Evolutionary conservation across 1,140 invertebrate genomes (phyloP), one percentile per base, ranked within the genome.

Genomic region (Drosophila busckii): DNA sequence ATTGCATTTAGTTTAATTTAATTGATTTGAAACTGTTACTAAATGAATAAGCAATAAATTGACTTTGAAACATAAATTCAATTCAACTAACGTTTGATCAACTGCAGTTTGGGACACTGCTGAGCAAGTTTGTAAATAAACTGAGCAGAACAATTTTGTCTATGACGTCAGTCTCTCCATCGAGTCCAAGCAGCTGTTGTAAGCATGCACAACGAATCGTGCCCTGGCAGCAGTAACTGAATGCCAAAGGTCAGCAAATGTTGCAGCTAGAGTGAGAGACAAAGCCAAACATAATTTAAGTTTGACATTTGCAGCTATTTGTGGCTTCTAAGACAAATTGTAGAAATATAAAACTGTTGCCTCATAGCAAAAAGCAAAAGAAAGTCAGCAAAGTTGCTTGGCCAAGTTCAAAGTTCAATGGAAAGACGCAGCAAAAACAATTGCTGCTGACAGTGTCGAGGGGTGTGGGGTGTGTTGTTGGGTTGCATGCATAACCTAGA

Each of bases 391-490:
- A 61, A 29, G 60, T 40, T 49, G 34, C 29, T 38, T 48, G 59
- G 70, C 54, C 75, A 80, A 78, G 73, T 78, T 78, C 73, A 78
- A 67, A 78, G 73, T 78, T 78, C 73, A 78, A 59, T 67, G 71
- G 31, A 58, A n/a, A 61, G 66, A 50, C 15, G 46, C 26, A 29
- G 26, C 7, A 2, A 28, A 20, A 34, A 42, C 52, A 70, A 52
- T 32, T 32, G 40, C 17, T 29, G 20, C 49, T 63, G 69, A 61
- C 45, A 69, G 64, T 49, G 44, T 31, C 31, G 40, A 44, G 49
- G 40, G n/a, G 7, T 2, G 22, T 3, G 22, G 37, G 20, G 5
- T 17, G 7, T 2, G n/a, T 2, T 1, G 1, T 2, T 9, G 8
- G 4, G 13, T 5, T 38, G 20, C 17, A 17, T 17, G 19, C n/a